Evolutionary conservation across 1,140 invertebrate species (phyloP).

Genomic region (Drosophila elegans): DNA sequence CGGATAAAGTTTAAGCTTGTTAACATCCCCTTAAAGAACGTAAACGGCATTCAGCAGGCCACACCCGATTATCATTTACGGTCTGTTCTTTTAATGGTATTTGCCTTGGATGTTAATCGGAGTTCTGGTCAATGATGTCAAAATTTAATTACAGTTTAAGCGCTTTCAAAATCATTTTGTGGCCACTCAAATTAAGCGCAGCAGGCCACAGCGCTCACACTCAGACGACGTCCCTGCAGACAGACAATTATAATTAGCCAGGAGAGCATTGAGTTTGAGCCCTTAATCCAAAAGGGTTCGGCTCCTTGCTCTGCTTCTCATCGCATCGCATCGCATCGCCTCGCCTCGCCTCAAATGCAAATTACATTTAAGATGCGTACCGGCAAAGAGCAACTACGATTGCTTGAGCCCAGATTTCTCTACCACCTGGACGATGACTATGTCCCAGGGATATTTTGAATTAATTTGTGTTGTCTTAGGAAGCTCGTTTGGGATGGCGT

Average conservation of each 20-base stretch:
- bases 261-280: conserved; percentile 11
- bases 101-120: conserved; percentile 8
- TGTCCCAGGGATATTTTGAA: conserved; percentile 8
- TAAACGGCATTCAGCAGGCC: no score
- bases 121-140: conserved; percentile 31
- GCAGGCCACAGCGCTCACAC: conserved; percentile 32
- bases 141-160: conserved; percentile 57
- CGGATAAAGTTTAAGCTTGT: conserved; percentile 14
- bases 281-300: conserved; percentile 34
- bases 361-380: conserved; percentile 57
- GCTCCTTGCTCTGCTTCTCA: conserved; percentile 3
- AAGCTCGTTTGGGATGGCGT: not conserved
- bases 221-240: conserved; percentile 15
- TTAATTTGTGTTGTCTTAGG: conserved; percentile 16
- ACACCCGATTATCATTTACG: not conserved
- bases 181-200: conserved; percentile 52
- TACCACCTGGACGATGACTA: not conserved
- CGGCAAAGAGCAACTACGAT: conserved; percentile 26
- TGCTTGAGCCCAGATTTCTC: conserved; percentile 15
- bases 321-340: not conserved
- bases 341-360: conserved; percentile 30
- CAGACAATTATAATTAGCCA: conserved; percentile 47
- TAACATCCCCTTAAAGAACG: not conserved
- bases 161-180: conserved; percentile 51
- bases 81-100: not conserved